Base-by-base conservation (phyloP, 2,888 invertebrate species). In the Ptycholaimellus sp. region DNA sequence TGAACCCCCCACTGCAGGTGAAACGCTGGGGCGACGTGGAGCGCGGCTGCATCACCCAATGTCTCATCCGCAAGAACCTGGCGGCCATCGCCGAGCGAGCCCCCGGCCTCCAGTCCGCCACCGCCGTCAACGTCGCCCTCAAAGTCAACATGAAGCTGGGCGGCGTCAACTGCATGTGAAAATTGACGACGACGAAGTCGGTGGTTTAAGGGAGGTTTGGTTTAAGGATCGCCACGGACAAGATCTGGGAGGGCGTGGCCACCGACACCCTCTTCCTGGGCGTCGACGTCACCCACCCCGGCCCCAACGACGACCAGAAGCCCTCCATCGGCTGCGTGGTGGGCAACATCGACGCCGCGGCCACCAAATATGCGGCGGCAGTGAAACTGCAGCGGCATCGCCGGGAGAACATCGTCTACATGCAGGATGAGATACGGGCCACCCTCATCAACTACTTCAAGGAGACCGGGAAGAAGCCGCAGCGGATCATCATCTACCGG, bases 201-300 rank as follows among this genome's bases (percentile, higher is more conserved):
- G n/a, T n/a, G n/a, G n/a, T n/a, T n/a, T n/a, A n/a, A n/a, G n/a
- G n/a, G n/a, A n/a, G n/a, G n/a, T n/a, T n/a, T n/a, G n/a, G n/a
- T n/a, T n/a, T n/a, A n/a, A n/a, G n/a, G n/a, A n/a, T n/a, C n/a
- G n/a, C n/a, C n/a, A n/a, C n/a, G n/a, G n/a, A n/a, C n/a, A n/a
- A n/a, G n/a, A n/a, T n/a, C n/a, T n/a, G n/a, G n/a, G n/a, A n/a
- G n/a, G n/a, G n/a, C n/a, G n/a, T n/a, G n/a, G n/a, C n/a, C n/a
- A n/a, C 45, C 38, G 49, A 50, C 21, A 67, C 68, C 16, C 70
- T 73, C 69, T 66, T 73, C 13, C 66, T 79, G 20, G 82, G 82
- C 0, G 82, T 80, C 3, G 82, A 83, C 60, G 82, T 83, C 3
- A 81, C 81, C 0, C 82, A 83, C 63, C 81, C 82, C 0, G 70